phyloP scores from a whole-genome alignment of 2,113 vertebrate genomes.

The Rhineura floridana region DNA sequence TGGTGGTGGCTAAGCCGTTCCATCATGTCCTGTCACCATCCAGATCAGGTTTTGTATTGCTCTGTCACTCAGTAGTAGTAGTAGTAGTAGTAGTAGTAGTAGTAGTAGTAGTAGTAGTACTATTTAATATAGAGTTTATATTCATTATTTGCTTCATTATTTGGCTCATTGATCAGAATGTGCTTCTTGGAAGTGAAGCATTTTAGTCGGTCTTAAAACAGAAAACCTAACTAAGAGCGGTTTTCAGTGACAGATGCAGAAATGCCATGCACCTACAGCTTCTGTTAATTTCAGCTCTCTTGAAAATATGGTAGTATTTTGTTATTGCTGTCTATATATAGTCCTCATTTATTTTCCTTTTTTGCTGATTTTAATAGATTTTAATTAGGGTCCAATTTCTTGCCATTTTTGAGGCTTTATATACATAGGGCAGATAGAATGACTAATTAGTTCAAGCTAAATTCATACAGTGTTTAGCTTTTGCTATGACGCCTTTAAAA shows the following conservation, averaged over 20 bases:
- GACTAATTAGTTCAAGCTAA: constrained; percentile 1
- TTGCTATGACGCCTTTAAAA: background rate
- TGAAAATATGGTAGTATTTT: constrained; percentile 34
- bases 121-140: too few species aligned
- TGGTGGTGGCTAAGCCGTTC: too few species aligned
- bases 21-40: too few species aligned
- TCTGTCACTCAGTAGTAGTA: too few species aligned
- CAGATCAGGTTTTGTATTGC: too few species aligned
- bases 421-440: constrained; percentile 39
- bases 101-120: too few species aligned
- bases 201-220: background rate
- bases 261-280: background rate
- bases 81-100: too few species aligned
- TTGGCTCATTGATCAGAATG: constrained; percentile 1
- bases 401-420: constrained; percentile 54
- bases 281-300: constrained; percentile 2
- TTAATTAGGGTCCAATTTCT: constrained; percentile 57
- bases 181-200: background rate
- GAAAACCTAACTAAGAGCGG: background rate
- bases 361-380: constrained; percentile 63
- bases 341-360: constrained; percentile 53
- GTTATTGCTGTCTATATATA: constrained; percentile 45
- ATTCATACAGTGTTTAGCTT: constrained; percentile 17
- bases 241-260: background rate
- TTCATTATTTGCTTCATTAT: background rate